These are phyloP conservation scores for Spodoptera frugiperda DNA, from an alignment of 1,140 invertebrate species.

Conservation along the genomic window DNA sequence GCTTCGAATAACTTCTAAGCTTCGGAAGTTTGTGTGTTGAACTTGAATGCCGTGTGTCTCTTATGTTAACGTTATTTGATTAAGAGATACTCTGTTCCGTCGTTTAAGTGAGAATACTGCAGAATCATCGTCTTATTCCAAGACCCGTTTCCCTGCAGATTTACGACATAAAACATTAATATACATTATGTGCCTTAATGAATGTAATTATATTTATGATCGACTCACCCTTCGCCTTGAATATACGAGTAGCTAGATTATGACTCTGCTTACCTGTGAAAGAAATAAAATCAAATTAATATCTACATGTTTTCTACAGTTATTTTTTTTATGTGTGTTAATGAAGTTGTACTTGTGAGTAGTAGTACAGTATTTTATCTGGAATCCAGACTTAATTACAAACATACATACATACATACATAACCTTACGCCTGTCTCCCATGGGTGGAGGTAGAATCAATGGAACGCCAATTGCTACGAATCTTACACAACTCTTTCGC, in stretches of 20 bases:
- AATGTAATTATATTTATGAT: slow-evolving; percentile 35
- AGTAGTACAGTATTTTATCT: too few species aligned
- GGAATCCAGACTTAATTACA: too few species aligned
- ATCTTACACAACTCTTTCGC: too few species aligned
- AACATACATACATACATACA: too few species aligned
- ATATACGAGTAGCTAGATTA: slow-evolving; percentile 12
- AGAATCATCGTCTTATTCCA: slow-evolving; percentile 53
- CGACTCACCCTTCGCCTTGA: slow-evolving; percentile 32
- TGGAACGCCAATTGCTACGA: too few species aligned
- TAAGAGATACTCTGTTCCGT: slow-evolving; percentile 55
- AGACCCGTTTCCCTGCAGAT: neutral
- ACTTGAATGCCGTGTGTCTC: slow-evolving; percentile 56
- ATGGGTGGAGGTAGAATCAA: too few species aligned
- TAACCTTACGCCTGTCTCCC: too few species aligned
- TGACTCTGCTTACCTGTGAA: slow-evolving; percentile 39
- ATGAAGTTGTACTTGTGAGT: too few species aligned
- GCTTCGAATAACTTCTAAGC: neutral
- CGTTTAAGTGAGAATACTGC: slow-evolving; percentile 56
- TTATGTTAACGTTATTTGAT: slow-evolving; percentile 64
- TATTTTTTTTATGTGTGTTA: too few species aligned
- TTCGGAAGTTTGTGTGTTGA: neutral
- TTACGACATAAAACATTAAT: slow-evolving; percentile 28
- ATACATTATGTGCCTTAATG: slow-evolving; percentile 32
- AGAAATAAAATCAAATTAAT: slow-evolving; percentile 17
- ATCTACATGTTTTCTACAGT: neutral